Evolutionary conservation across 1,140 invertebrate genomes (phyloP).

Genomic region (Drosophila ficusphila): DNA sequence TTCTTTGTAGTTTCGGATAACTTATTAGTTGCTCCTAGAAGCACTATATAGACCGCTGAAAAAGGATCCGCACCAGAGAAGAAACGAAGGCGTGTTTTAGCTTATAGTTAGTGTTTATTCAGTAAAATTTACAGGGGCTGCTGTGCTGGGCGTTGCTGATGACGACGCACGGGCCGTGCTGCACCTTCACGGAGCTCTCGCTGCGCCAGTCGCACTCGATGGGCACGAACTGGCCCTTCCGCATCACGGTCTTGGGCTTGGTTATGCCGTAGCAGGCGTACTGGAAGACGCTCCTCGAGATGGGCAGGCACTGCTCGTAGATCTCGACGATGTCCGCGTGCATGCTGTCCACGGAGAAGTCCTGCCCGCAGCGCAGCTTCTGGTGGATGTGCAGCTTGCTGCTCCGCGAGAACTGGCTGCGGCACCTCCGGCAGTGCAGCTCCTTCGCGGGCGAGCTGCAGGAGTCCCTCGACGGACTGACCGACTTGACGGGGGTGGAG

Average conservation of each 20-base stretch:
- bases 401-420: conserved; percentile 30
- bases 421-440: conserved; percentile 48
- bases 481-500: conserved; percentile 7
- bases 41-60: too few species aligned
- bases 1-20: too few species aligned
- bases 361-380: conserved; percentile 60
- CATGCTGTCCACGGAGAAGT: conserved; percentile 63
- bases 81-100: background rate
- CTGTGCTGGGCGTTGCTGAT: conserved; percentile 59
- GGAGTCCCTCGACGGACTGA: conserved; percentile 1
- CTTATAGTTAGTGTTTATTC: conserved; percentile 44
- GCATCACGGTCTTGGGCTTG: conserved; percentile 56
- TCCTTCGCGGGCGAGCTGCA: background rate
- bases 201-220: conserved; percentile 67
- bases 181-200: conserved; percentile 62
- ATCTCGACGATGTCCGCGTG: conserved; percentile 67
- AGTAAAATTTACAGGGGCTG: conserved; percentile 54
- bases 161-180: conserved; percentile 61
- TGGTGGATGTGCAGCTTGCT: conserved; percentile 59
- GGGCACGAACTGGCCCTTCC: conserved; percentile 62
- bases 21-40: too few species aligned
- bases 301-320: conserved; percentile 68
- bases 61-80: background rate
- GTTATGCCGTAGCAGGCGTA: conserved; percentile 67
- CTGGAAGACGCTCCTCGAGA: conserved; percentile 55